These are phyloP conservation scores for Asarcornis scutulata DNA, from an alignment of 2,113 vertebrate species.

Conservation along the genomic window DNA sequence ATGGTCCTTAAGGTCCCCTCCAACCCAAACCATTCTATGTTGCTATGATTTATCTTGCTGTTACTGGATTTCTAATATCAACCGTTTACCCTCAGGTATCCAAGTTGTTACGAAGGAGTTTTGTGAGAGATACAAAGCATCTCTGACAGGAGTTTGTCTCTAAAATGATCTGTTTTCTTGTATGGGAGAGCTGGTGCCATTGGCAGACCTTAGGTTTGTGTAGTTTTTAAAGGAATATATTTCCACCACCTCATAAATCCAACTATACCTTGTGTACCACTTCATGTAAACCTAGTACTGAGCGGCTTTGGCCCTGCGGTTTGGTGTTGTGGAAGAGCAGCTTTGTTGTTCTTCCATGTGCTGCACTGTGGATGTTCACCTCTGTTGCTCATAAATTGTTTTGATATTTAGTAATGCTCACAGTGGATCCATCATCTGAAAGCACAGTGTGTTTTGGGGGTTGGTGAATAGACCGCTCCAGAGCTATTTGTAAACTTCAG, in stretches of 20 bases:
- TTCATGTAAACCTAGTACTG: not conserved
- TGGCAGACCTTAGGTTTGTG: not conserved
- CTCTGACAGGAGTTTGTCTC: not conserved
- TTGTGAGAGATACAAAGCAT: not conserved
- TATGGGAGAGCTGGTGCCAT: not conserved
- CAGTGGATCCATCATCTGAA: not conserved
- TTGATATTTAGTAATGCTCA: not conserved
- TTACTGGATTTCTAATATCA: not conserved
- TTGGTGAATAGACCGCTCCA: not conserved
- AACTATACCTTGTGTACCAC: accelerated
- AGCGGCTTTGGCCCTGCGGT: not conserved
- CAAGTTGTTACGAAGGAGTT: not conserved
- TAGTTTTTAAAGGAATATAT: not conserved
- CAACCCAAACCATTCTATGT: too few relatives aligned
- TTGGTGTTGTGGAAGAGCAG: not conserved
- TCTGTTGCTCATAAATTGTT: not conserved
- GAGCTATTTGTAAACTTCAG: not conserved
- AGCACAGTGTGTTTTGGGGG: not conserved
- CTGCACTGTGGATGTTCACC: not conserved
- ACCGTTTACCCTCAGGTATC: not conserved
- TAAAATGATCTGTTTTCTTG: not conserved
- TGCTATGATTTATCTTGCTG: not conserved
- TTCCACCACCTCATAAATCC: not conserved
- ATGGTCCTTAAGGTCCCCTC: too few relatives aligned
- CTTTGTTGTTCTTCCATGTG: not conserved